Evolutionary conservation across 2,797 vertebrate genomes (phyloP).

Genomic region (Mormyrus proboscirostris): DNA sequence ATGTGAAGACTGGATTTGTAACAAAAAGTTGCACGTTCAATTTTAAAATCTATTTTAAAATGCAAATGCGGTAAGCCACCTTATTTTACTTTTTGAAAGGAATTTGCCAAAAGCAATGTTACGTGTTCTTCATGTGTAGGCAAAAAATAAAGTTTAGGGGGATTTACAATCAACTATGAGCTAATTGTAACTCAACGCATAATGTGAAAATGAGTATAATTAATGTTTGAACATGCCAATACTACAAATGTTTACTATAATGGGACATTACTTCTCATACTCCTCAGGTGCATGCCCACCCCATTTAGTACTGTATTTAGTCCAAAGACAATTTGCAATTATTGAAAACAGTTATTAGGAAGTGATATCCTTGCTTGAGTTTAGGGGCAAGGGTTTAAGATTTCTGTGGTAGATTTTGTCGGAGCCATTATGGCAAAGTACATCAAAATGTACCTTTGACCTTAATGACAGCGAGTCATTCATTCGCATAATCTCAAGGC

Average conservation of each 20-base stretch:
- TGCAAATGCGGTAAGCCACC: not conserved
- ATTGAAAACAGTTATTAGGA: constrained; percentile 55
- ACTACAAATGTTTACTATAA: not conserved
- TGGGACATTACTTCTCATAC: not conserved
- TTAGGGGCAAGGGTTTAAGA: constrained; percentile 46
- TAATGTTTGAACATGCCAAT: not conserved
- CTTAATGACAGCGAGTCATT: constrained; percentile 53
- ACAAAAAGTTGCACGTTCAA: not conserved
- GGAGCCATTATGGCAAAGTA: constrained; percentile 49
- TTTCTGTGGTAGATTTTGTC: constrained; percentile 50
- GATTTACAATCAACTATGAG: not conserved
- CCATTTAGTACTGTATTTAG: constrained; percentile 12
- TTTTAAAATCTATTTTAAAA: not conserved
- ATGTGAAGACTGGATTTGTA: not conserved
- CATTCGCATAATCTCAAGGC: constrained; percentile 60
- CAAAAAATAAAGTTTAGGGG: not conserved
- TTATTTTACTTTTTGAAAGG: not conserved
- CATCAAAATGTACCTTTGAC: constrained; percentile 65
- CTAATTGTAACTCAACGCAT: not conserved
- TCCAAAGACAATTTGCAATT: constrained; percentile 58
- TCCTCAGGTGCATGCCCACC: not conserved
- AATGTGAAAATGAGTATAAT: not conserved
- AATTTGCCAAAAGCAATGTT: not conserved
- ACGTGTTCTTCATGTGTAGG: not conserved
- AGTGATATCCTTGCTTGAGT: constrained; percentile 42